Evolutionary conservation across 2,797 vertebrate genomes (phyloP).

Genomic region (Eospalax fontanierii): DNA sequence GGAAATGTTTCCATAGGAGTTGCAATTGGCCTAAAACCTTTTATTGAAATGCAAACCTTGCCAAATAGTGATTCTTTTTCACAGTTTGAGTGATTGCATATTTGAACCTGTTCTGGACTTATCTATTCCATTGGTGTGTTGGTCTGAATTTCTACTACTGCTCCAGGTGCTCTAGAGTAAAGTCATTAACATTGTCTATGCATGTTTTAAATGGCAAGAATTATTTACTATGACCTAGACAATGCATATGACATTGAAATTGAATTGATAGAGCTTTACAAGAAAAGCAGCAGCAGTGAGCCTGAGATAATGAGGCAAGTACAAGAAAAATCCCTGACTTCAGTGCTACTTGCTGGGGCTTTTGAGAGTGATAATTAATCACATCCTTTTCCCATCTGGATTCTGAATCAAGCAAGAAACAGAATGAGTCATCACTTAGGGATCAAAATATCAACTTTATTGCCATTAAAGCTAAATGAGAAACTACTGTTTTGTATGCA

Average conservation of each 20-base stretch:
- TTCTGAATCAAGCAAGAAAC: constrained; percentile 56
- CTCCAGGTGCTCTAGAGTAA: background rate
- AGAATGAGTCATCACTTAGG: background rate
- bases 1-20: background rate
- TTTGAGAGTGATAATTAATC: constrained; percentile 72
- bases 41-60: background rate
- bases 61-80: background rate
- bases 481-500: background rate
- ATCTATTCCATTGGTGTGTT: background rate
- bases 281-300: constrained; percentile 2
- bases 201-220: background rate
- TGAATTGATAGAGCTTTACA: background rate
- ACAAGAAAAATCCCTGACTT: constrained; percentile 2
- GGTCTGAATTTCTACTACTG: background rate
- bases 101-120: background rate
- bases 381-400: constrained; percentile 58
- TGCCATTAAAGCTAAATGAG: constrained; percentile 9
- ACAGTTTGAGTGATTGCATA: background rate
- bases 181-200: background rate
- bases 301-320: constrained; percentile 40
- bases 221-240: background rate
- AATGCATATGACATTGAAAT: background rate
- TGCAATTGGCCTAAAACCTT: background rate
- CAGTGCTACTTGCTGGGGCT: constrained; percentile 11
- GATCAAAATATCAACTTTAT: constrained; percentile 63